Evolutionary conservation across 1,140 invertebrate genomes (phyloP), one percentile per base, ranked within the genome.

Genomic region (Dreissena polymorpha): DNA sequence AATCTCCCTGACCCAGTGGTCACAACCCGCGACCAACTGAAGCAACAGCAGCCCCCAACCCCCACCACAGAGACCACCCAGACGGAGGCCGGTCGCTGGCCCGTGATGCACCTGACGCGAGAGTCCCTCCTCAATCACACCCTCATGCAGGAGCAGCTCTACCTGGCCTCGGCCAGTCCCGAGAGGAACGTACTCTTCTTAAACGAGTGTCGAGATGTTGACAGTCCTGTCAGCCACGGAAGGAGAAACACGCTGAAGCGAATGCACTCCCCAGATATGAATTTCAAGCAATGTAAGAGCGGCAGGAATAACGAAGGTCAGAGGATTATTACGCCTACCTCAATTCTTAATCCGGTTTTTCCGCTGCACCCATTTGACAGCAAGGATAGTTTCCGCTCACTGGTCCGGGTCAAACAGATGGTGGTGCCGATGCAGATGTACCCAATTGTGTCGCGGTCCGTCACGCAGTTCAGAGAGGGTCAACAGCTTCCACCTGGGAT

Each of bases 61-160:
- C 50, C 39, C 2, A 55, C 29, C 10, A 51, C 13, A 0, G 14
- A 23, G 53, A 69, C 14, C 0, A 51, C 78, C 16, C 55, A 65
- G 18, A 60, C 57, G 2, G 65, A 79, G 10, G 49, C 73, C 7
- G 74, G 55, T 18, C 50, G 82, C 12, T 85, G 78, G 73, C 60
- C 50, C 6, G 55, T 75, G 7, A 68, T 83, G 71, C 49, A 70
- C 21, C 82, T 91, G 21, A 91, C 90, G 49, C 86, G 90, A 68
- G 90, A 89, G 29, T 79, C 86, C 10, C 76, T 91, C 13, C 83
- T 85, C 68, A 88, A 88, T 74, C 90, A 91, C 79, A 91, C 90
- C 29, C 87, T 88, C 57, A 68, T 86, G 67, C 90, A 91, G 77
- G 90, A 91, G 80, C 81, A 87, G n/a, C 74, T 91, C 12, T 90